Conservation (phyloP, 2,113 vertebrate genomes). For the Raja brachyura region DNA sequence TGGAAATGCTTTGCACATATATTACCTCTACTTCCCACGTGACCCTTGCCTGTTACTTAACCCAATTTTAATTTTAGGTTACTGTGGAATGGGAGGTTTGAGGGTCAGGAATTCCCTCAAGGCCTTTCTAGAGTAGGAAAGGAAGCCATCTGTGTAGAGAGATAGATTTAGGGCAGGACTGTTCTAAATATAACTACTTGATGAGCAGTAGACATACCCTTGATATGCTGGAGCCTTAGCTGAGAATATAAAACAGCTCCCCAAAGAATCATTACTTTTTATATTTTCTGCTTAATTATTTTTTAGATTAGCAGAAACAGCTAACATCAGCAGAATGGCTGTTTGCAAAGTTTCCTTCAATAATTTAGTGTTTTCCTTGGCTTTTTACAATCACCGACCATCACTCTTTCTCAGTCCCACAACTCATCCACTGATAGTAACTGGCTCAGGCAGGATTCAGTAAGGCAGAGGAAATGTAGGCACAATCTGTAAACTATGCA, state of each 20-base stretch:
- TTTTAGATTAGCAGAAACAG: background rate
- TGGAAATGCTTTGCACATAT: background rate
- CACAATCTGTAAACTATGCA: conserved; percentile 27
- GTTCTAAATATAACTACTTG: background rate
- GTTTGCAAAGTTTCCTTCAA: background rate
- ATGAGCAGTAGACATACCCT: background rate
- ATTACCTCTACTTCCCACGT: background rate
- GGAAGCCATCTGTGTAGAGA: background rate
- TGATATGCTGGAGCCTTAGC: background rate
- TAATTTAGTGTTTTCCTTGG: background rate
- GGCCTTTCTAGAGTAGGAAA: background rate
- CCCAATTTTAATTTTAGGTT: conserved; percentile 27
- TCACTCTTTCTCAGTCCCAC: background rate
- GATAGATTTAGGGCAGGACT: background rate
- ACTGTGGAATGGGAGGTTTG: background rate
- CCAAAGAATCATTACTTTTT: conserved; percentile 10
- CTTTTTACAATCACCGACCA: background rate
- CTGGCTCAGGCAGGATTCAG: background rate
- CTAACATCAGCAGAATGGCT: background rate
- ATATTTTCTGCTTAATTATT: background rate
- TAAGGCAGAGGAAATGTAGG: background rate
- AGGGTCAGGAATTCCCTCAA: background rate
- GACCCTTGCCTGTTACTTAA: background rate
- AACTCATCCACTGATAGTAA: background rate
- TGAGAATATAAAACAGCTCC: background rate